Percentiles rank a stretch among this genome's conserved stretches.
phyloP scores from a whole-genome alignment of 2,797 vertebrate genomes.

The Pangasius macronema region DNA sequence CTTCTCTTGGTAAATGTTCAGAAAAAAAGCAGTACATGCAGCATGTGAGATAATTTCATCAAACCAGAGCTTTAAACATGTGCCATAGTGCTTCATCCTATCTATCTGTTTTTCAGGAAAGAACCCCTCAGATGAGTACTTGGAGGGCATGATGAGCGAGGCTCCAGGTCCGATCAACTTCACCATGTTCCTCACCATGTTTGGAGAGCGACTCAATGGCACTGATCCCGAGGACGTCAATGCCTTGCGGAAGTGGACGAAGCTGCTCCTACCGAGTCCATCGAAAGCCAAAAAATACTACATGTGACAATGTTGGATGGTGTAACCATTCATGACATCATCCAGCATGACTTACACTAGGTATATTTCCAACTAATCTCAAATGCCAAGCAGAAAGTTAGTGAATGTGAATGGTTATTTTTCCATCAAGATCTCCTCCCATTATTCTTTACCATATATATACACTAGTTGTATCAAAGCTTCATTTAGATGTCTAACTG shows the following conservation, averaged over 20 bases:
- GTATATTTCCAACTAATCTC: background rate
- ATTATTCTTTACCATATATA: background rate
- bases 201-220: slow-evolving; percentile 84
- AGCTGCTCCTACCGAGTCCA: no score
- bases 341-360: background rate
- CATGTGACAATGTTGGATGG: no score
- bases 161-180: slow-evolving; percentile 86
- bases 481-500: background rate
- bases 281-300: no score
- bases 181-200: slow-evolving; percentile 90
- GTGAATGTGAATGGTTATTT: background rate
- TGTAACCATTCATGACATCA: background rate
- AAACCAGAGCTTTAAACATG: background rate
- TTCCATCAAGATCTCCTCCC: background rate
- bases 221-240: slow-evolving; percentile 85
- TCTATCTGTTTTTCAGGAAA: slow-evolving; percentile 70
- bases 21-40: background rate
- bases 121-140: slow-evolving; percentile 83
- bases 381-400: background rate
- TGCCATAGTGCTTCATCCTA: background rate
- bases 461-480: background rate
- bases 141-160: slow-evolving; percentile 87
- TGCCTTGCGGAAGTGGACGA: no score
- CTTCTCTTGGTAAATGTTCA: slow-evolving; percentile 74
- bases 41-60: background rate